Percentiles rank a stretch among this genome's conserved stretches.
These are phyloP conservation scores for Psittacula cyanocephala DNA, from an alignment of 2,113 vertebrate species.

Conservation along the genomic window DNA sequence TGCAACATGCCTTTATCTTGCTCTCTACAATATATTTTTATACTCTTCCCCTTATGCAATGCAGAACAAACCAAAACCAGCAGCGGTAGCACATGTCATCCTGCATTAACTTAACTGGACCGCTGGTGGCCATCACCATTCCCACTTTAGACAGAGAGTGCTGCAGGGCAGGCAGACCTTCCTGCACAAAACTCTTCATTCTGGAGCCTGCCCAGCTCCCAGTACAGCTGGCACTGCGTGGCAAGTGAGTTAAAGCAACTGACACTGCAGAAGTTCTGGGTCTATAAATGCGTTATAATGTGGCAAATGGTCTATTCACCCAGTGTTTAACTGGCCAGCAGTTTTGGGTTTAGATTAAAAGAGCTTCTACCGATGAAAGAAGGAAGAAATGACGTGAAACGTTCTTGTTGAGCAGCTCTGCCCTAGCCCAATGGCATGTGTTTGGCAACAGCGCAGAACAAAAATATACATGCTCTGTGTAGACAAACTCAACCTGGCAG, in stretches of 20 bases:
- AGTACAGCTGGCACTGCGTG: neutral
- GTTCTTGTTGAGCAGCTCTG: neutral
- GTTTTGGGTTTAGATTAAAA: neutral
- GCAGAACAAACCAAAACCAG: neutral
- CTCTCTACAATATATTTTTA: neutral
- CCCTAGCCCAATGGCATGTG: neutral
- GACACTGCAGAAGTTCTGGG: fast-evolving
- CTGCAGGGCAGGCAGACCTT: neutral
- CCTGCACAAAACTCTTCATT: neutral
- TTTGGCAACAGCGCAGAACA: constrained; percentile 28
- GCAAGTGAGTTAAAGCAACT: neutral
- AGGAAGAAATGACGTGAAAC: neutral
- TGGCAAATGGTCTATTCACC: neutral
- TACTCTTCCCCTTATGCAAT: neutral
- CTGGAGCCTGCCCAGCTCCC: neutral
- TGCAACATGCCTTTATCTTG: neutral
- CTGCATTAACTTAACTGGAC: neutral
- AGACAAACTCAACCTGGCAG: constrained; percentile 55
- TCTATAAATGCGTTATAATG: neutral
- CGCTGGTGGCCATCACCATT: neutral
- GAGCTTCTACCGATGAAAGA: neutral
- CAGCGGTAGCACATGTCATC: neutral
- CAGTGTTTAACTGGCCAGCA: neutral
- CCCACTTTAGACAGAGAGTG: neutral
- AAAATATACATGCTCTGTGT: constrained; percentile 14